Conservation (phyloP, 2,888 invertebrate genomes). For the Leucophora obtusa region DNA sequence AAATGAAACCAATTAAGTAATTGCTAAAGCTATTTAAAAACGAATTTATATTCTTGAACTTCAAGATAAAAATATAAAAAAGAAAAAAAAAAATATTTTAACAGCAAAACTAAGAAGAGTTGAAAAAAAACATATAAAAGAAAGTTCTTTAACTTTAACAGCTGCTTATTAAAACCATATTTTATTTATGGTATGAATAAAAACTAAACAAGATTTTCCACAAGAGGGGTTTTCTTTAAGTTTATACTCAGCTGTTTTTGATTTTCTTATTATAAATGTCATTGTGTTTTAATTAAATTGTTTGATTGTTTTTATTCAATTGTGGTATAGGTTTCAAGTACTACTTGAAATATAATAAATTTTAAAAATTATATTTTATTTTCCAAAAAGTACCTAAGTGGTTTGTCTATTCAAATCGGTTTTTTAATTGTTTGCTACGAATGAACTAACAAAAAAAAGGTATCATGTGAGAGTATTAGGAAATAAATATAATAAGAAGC, state of each 20-base stretch:
- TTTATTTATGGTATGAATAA: conserved; percentile 25
- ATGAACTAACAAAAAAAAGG: not conserved
- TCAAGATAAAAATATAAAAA: conserved; percentile 29
- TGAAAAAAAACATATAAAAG: conserved; percentile 6
- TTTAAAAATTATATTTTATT: conserved; percentile 6
- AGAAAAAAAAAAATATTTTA: not conserved
- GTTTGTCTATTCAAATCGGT: conserved; percentile 21
- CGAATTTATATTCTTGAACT: conserved; percentile 37
- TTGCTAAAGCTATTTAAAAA: conserved; percentile 66
- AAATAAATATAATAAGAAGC: not conserved
- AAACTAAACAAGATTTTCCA: not conserved
- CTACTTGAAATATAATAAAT: conserved; percentile 24
- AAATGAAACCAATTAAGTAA: conserved; percentile 73
- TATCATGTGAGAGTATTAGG: not conserved
- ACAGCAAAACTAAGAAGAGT: not conserved
- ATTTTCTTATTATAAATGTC: conserved; percentile 17
- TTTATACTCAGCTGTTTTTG: conserved; percentile 3
- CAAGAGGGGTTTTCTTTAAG: not conserved
- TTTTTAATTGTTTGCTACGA: conserved; percentile 26
- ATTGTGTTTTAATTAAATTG: conserved; percentile 30
- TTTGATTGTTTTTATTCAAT: conserved; percentile 15
- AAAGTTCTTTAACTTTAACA: conserved; percentile 26
- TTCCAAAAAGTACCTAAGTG: conserved; percentile 11
- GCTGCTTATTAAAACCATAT: conserved; percentile 24
- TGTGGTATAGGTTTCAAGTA: conserved; percentile 14